These are phyloP conservation scores for Sebastes vulpes DNA, from an alignment of 2,797 vertebrate genomes.

Conservation along the genomic window DNA sequence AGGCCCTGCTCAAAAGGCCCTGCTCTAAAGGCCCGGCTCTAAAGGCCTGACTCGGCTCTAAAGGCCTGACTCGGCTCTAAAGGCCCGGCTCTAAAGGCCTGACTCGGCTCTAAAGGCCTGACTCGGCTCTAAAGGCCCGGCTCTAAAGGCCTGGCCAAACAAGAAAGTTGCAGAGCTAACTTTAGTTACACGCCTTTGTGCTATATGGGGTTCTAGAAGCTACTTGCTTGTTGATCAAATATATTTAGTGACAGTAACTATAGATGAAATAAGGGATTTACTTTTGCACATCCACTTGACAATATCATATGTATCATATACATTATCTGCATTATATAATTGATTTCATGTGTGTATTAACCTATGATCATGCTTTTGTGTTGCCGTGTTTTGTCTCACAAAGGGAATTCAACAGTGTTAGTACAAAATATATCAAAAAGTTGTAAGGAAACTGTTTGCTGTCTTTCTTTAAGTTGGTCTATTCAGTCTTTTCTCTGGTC, in stretches of 20 bases:
- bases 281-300: not conserved
- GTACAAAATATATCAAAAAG: not conserved
- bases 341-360: not conserved
- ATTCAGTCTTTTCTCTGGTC: not conserved
- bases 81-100: fast-evolving
- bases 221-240: no score
- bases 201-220: no score
- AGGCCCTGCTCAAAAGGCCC: no score
- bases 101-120: no score
- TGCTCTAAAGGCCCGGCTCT: no score
- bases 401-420: not conserved
- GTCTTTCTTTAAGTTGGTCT: not conserved
- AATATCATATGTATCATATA: not conserved
- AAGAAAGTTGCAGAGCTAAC: no score
- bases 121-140: no score
- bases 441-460: not conserved
- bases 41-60: no score
- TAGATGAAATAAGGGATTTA: not conserved
- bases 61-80: no score
- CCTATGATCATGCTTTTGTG: not conserved
- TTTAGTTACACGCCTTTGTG: no score
- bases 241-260: not conserved
- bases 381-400: not conserved
- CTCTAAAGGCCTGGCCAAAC: no score
- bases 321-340: not conserved